Evolutionary conservation across 37 sponge, comb jelly and placozoan species (phyloP).

Genomic region (Ephydatia muelleri): DNA sequence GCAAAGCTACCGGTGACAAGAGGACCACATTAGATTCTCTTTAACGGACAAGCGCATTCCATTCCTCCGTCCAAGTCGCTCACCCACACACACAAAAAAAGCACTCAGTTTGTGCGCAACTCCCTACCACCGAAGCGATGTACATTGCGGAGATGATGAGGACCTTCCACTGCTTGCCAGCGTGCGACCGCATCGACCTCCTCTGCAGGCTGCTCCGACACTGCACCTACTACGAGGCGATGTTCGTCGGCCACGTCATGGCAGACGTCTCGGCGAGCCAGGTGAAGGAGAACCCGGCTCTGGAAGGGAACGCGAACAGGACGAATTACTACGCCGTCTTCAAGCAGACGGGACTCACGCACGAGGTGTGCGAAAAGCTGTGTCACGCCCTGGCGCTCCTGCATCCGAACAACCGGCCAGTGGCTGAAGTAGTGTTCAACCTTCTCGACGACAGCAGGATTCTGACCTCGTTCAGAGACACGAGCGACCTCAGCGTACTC

Average conservation of each 20-base stretch:
- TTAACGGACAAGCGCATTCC: background rate
- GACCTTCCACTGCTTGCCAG: constrained; percentile 59
- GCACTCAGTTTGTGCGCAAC: background rate
- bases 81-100: no score
- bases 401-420: constrained; percentile 59
- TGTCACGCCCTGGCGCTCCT: constrained; percentile 68
- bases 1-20: background rate
- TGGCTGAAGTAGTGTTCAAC: constrained; percentile 54
- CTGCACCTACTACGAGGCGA: constrained; percentile 62
- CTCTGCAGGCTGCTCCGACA: constrained; percentile 62
- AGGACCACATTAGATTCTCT: background rate
- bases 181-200: constrained; percentile 67
- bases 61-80: background rate
- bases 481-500: constrained; percentile 38
- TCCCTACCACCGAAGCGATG: constrained; percentile 10
- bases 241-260: constrained; percentile 61
- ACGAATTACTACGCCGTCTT: constrained; percentile 46
- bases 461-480: constrained; percentile 20
- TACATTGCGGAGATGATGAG: constrained; percentile 49
- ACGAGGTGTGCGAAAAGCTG: constrained; percentile 57
- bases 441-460: constrained; percentile 47
- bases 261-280: constrained; percentile 24
- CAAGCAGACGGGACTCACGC: constrained; percentile 38
- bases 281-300: constrained; percentile 27
- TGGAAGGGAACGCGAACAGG: constrained; percentile 54